Evolutionary conservation across 1,140 invertebrate species (phyloP), one percentile per base, ranked within the genome.

Genomic region (Lordiphosa clarofinis): DNA sequence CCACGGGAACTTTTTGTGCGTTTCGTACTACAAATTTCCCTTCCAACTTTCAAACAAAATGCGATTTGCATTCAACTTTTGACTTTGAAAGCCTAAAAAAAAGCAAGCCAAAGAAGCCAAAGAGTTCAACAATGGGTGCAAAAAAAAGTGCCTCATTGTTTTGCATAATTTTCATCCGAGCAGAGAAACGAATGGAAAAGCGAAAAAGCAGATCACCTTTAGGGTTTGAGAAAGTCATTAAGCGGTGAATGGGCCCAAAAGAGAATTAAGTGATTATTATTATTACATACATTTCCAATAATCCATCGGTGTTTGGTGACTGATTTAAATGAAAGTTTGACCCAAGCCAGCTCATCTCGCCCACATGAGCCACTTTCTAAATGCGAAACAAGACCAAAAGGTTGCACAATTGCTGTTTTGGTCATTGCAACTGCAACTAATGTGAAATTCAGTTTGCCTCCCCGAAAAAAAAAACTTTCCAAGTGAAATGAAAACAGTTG

Each of bases 261-360:
- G 44, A 39, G 35, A 84, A 82, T 82, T 82, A 82, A 82, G 76
- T 84, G 78, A 82, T 82, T 82, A 84, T 82, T 75, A 78, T 82
- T 81, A 79, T 78, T 42, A 55, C 50, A 50, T 57, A 60, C 37
- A 38, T 69, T 68, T 59, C 52, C 71, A 74, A 74, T 74, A 52
- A 49, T 49, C 50, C 40, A 35, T 59, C 31, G 73, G 31, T 50
- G 53, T 63, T 76, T 76, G 64, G 74, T 70, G 49, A 24, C 65
- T 66, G 49, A 81, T 81, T 79, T 50, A 81, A 78, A 78, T 78
- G 74, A 78, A 78, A 78, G 74, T 70, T 60, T 49, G 28, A 19
- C 52, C 38, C 42, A 31, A 33, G 47, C 28, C 40, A 48, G 46
- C 24, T 31, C 47, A 48, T n/a, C 47, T 36, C 31, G 42, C 64